Conservation (phyloP, 1,140 invertebrate species). For the Tigriopus japonicus region DNA sequence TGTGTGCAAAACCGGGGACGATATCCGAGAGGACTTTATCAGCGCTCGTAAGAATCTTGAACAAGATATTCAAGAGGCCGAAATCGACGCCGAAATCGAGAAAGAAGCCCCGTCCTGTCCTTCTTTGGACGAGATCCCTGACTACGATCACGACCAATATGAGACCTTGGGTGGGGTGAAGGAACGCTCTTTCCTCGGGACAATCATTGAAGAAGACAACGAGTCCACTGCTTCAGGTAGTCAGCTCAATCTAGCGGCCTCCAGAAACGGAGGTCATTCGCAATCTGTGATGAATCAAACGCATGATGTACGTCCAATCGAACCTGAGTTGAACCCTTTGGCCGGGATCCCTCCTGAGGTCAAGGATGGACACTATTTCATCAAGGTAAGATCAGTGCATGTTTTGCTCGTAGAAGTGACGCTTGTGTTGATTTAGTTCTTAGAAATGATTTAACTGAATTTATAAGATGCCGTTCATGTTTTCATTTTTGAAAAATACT, state of each 20-base stretch:
- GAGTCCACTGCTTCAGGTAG: constrained; percentile 10
- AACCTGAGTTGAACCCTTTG: background rate
- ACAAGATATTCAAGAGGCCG: background rate
- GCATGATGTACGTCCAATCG: background rate
- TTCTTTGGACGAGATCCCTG: background rate
- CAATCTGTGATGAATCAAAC: background rate
- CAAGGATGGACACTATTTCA: constrained; percentile 10
- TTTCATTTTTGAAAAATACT: no score
- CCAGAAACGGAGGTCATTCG: background rate
- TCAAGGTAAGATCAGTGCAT: constrained; percentile 6
- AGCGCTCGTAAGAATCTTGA: background rate
- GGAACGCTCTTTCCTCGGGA: constrained; percentile 2
- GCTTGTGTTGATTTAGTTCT: no score
- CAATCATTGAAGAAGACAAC: constrained; percentile 13
- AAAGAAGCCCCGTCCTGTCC: background rate
- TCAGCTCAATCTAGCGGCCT: no score
- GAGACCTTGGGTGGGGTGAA: background rate
- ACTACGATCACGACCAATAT: constrained; percentile 1
- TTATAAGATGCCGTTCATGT: no score
- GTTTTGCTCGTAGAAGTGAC: no score
- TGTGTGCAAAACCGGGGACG: background rate
- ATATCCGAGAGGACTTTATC: background rate
- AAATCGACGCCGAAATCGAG: background rate
- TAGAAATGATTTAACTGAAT: no score
- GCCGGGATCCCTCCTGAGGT: background rate